phyloP scores from a whole-genome alignment of 92 coral and sea anemone genomes.

The Phymanthus crucifer region DNA sequence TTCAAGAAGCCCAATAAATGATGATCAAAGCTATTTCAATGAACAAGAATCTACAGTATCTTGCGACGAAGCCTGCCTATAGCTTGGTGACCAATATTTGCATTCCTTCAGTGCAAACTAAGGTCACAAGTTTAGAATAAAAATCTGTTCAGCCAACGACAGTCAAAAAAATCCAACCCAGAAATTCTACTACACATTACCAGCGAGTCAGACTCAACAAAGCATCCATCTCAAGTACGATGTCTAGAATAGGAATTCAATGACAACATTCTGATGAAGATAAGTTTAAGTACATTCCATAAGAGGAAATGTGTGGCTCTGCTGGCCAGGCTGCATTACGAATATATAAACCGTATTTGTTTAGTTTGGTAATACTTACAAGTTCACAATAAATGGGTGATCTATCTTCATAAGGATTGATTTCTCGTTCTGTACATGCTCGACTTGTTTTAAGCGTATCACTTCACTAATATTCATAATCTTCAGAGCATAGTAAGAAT shows the following conservation, averaged over 20 bases:
- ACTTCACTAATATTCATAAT: slow-evolving; percentile 97
- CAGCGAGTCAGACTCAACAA: background rate
- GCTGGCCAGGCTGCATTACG: slow-evolving; percentile 15
- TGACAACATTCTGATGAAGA: slow-evolving; percentile 1
- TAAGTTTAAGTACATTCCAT: slow-evolving; percentile 20
- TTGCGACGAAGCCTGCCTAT: background rate
- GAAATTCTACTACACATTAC: background rate
- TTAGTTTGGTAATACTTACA: slow-evolving; percentile 69
- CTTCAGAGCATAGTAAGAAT: slow-evolving; percentile 87
- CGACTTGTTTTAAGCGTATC: slow-evolving; percentile 96
- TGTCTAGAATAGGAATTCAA: background rate
- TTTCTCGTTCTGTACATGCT: slow-evolving; percentile 98
- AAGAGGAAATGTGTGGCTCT: slow-evolving; percentile 1
- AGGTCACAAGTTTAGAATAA: slow-evolving; percentile 13
- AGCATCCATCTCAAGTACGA: background rate
- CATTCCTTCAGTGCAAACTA: slow-evolving; percentile 9
- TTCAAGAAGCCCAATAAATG: background rate
- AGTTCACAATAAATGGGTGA: slow-evolving; percentile 94
- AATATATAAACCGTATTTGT: slow-evolving; percentile 19
- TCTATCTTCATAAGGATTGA: slow-evolving; percentile 85
- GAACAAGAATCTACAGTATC: background rate
- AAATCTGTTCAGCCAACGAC: background rate
- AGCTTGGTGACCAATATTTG: background rate
- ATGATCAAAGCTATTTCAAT: background rate
- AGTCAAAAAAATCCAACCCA: background rate